These are phyloP conservation scores for Dasyurus viverrinus DNA, from an alignment of 2,113 vertebrate species.

Conservation along the genomic window DNA sequence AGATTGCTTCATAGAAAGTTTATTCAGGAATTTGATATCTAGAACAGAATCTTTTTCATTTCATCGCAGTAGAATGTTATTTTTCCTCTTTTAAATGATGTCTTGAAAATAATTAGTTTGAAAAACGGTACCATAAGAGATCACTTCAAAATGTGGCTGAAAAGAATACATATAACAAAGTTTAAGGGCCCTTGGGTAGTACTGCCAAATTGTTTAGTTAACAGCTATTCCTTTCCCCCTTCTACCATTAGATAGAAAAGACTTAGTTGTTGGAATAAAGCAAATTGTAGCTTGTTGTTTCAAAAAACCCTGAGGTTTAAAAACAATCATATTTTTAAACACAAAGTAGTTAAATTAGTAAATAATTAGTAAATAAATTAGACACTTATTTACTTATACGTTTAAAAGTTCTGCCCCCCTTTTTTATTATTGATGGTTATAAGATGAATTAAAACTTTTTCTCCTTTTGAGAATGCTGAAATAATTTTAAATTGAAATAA, in stretches of 20 bases:
- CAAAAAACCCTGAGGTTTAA: constrained; percentile 18
- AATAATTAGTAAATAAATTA: too few relatives aligned
- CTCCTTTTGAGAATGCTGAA: background rate
- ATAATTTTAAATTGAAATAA: constrained; percentile 4
- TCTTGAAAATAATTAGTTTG: constrained; percentile 60
- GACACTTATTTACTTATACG: background rate
- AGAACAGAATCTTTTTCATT: constrained; percentile 64
- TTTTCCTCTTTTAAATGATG: constrained; percentile 41
- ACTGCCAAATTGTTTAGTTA: constrained; percentile 36
- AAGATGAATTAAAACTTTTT: background rate
- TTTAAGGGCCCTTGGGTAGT: constrained; percentile 74
- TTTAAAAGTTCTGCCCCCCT: background rate
- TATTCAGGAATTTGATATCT: constrained; percentile 85
- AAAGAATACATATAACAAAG: constrained; percentile 61
- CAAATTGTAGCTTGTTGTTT: background rate
- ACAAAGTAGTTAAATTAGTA: background rate
- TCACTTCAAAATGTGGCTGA: constrained; percentile 30
- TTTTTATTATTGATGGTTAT: background rate
- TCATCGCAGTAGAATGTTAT: background rate
- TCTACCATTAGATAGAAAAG: background rate
- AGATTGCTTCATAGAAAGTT: constrained; percentile 93
- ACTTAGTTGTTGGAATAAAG: constrained; percentile 6
- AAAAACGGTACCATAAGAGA: constrained; percentile 43
- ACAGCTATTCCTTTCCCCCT: constrained; percentile 35
- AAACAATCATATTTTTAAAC: constrained; percentile 32